phyloP scores from a whole-genome alignment of 2,888 invertebrate species.

The Dryococelus australis region DNA sequence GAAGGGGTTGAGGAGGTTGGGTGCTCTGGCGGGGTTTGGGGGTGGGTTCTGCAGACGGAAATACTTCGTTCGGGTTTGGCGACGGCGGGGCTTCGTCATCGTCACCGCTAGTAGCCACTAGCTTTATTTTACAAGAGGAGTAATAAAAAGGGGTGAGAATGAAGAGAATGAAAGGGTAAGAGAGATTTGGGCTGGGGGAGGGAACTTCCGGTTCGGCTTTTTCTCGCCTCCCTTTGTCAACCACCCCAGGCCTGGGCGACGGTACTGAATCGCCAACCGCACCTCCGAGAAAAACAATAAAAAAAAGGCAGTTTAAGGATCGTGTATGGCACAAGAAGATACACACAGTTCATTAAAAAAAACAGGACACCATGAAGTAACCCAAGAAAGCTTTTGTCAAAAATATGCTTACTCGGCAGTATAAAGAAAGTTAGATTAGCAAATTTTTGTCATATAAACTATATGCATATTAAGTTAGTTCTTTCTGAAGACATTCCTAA shows the following conservation, averaged over 20 bases:
- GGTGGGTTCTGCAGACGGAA: slow-evolving; percentile 17
- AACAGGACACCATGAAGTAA: too few relatives aligned
- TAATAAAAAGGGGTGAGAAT: not conserved
- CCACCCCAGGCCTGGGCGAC: not conserved
- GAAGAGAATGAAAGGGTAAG: not conserved
- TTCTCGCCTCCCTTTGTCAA: not conserved
- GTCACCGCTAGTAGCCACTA: not conserved
- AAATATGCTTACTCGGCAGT: too few relatives aligned
- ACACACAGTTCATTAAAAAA: too few relatives aligned
- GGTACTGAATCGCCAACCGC: not conserved
- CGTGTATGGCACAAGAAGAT: too few relatives aligned
- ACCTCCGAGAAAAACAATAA: not conserved
- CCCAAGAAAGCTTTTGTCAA: too few relatives aligned
- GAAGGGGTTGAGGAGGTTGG: not conserved
- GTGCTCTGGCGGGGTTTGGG: not conserved
- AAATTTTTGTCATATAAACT: too few relatives aligned
- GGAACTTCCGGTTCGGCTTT: not conserved
- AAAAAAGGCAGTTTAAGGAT: not conserved
- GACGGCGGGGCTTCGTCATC: not conserved
- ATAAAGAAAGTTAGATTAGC: too few relatives aligned
- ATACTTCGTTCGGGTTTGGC: slow-evolving; percentile 23
- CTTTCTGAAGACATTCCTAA: too few relatives aligned
- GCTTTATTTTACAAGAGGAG: not conserved
- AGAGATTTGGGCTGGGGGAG: not conserved
- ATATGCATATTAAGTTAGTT: too few relatives aligned